These are phyloP conservation scores for Crypturellus undulatus DNA, from an alignment of 2,113 vertebrate species.

Conservation along the genomic window DNA sequence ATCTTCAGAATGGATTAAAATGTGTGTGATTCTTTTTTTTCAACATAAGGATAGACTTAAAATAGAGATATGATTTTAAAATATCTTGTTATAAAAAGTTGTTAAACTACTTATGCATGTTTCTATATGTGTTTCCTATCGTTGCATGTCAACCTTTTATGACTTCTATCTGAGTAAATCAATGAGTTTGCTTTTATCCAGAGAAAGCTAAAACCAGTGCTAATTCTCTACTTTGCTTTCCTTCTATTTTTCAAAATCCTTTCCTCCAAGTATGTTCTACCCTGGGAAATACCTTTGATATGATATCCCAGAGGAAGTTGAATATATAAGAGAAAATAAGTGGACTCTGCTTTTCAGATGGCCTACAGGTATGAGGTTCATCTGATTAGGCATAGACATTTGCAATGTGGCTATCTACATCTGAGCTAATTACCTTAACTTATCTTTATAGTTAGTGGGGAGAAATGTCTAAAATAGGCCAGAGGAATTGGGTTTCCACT, in stretches of 20 bases:
- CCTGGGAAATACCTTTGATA: not conserved
- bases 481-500: not conserved
- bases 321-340: conserved; percentile 27
- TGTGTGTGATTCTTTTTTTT: not conserved
- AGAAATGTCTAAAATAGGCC: not conserved
- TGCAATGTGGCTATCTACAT: not conserved
- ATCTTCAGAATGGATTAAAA: not conserved
- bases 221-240: not conserved
- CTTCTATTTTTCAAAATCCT: not conserved
- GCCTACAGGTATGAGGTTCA: not conserved
- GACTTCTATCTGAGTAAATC: not conserved
- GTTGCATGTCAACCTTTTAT: not conserved
- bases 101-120: not conserved
- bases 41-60: not conserved
- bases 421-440: not conserved
- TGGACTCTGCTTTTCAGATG: not conserved
- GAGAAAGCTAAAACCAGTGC: not conserved
- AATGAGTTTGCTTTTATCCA: not conserved
- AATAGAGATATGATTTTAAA: not conserved
- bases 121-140: not conserved
- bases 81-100: not conserved
- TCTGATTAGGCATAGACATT: not conserved
- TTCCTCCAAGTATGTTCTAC: not conserved
- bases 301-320: not conserved
- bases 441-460: not conserved